A percentile compares a stretch with the other conserved stretches of the same genome.
phyloP scores from a whole-genome alignment of 2,113 vertebrate genomes.

The Mustelus asterias region DNA sequence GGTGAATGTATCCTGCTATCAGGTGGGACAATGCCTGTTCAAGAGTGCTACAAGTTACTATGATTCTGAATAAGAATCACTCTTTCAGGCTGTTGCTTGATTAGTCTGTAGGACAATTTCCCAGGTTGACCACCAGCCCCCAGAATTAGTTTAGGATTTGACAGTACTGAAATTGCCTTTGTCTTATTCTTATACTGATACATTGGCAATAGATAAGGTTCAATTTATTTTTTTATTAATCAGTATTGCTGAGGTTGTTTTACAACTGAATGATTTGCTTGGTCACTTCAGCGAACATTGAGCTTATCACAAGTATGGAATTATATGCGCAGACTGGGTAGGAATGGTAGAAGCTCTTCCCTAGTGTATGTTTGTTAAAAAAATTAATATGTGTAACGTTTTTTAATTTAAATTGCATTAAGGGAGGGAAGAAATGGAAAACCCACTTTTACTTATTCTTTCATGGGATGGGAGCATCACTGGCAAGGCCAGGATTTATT shows the following conservation, averaged over 20 bases:
- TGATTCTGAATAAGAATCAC: background rate
- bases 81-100: background rate
- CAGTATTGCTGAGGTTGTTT: background rate
- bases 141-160: background rate
- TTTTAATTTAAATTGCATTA: background rate
- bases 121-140: background rate
- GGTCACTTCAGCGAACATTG: background rate
- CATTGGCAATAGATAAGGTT: background rate
- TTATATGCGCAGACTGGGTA: background rate
- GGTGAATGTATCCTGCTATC: background rate
- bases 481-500: too few relatives aligned
- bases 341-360: background rate
- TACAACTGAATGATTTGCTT: background rate
- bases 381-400: background rate
- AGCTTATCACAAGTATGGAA: background rate
- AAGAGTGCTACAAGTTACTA: background rate
- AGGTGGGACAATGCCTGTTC: background rate
- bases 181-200: background rate
- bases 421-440: background rate
- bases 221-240: background rate
- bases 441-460: too few relatives aligned
- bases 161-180: background rate
- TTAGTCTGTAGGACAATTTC: background rate
- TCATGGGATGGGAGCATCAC: too few relatives aligned
- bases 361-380: background rate